Conservation (phyloP, 2,113 vertebrate species). For the Menidia beryllina region DNA sequence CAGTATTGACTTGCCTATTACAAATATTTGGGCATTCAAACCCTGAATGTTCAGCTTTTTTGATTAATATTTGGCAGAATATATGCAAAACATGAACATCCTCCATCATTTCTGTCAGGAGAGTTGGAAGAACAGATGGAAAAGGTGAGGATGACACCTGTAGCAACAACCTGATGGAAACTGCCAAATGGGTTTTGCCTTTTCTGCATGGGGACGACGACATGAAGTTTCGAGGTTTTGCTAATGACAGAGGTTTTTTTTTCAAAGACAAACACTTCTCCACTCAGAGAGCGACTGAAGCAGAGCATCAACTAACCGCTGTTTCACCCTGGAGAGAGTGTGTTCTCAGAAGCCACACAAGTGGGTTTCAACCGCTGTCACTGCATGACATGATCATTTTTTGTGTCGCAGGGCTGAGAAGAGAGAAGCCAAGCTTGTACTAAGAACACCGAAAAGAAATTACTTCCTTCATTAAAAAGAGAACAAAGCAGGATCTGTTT, state of each 20-base stretch:
- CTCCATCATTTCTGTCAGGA: not conserved
- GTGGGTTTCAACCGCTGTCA: slow-evolving; percentile 5
- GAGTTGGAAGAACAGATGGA: too few relatives aligned
- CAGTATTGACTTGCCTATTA: too few relatives aligned
- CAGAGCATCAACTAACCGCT: not conserved
- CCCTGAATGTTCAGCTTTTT: too few relatives aligned
- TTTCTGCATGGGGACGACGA: not conserved
- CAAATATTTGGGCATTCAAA: too few relatives aligned
- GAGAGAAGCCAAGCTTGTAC: slow-evolving; percentile 6
- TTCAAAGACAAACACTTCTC: slow-evolving; percentile 2
- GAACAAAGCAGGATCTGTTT: not conserved
- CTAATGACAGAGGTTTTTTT: not conserved
- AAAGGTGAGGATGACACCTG: not conserved
- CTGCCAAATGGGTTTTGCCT: not conserved
- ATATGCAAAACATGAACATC: too few relatives aligned
- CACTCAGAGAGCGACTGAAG: not conserved
- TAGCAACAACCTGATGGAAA: not conserved
- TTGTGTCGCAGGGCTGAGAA: slow-evolving; percentile 8
- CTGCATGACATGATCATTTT: slow-evolving; percentile 5
- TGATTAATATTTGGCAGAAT: too few relatives aligned
- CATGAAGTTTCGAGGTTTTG: not conserved
- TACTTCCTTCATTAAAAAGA: slow-evolving; percentile 5
- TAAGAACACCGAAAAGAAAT: slow-evolving; percentile 21
- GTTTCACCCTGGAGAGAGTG: not conserved
- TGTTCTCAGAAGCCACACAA: slow-evolving; percentile 1